phyloP scores from a whole-genome alignment of 2,113 vertebrate species.

The Erpornis zantholeuca region DNA sequence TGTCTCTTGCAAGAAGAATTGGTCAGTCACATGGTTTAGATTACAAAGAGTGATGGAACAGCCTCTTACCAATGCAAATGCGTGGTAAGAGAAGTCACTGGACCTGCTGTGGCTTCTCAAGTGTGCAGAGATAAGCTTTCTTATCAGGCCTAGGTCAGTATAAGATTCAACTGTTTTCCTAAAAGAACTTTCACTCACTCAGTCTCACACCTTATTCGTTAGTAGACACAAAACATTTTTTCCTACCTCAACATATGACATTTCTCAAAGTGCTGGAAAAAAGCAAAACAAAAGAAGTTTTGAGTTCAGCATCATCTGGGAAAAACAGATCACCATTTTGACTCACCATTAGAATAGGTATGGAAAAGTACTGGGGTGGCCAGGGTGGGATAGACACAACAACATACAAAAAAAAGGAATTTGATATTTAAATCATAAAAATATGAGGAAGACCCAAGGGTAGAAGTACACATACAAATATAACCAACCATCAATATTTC shows the following conservation, averaged over 20 bases:
- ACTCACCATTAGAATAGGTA: background rate
- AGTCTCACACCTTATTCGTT: background rate
- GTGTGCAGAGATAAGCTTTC: background rate
- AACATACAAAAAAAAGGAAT: background rate
- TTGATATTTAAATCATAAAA: background rate
- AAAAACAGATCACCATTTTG: background rate
- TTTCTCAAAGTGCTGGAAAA: background rate
- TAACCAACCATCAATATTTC: background rate
- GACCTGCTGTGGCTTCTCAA: background rate
- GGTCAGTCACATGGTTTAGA: background rate
- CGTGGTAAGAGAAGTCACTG: background rate
- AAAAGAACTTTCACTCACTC: background rate
- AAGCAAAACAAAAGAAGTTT: background rate
- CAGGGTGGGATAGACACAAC: background rate
- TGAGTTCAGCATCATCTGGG: background rate
- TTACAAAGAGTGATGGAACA: background rate
- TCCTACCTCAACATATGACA: background rate
- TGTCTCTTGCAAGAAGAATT: background rate
- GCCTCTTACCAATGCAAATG: background rate
- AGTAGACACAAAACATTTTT: background rate
- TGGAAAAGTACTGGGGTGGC: background rate
- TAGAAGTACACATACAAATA: background rate
- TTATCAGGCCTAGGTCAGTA: background rate
- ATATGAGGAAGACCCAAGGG: background rate
- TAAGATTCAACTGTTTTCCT: background rate